These are phyloP conservation scores for Cottus gobio DNA, from an alignment of 2,113 vertebrate species.

Conservation along the genomic window DNA sequence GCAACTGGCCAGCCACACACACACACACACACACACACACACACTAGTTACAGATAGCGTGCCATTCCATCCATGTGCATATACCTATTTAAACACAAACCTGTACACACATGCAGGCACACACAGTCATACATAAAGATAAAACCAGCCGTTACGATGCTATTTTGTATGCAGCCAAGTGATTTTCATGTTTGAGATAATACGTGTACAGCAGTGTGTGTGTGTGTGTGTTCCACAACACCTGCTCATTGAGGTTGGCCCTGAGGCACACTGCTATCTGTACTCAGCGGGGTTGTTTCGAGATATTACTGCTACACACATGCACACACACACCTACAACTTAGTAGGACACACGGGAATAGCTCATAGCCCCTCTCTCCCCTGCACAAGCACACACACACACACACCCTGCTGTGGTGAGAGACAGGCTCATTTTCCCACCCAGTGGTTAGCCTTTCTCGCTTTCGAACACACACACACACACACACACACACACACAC, in stretches of 20 bases:
- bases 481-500: neutral
- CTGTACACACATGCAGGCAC: neutral
- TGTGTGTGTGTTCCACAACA: slow-evolving; percentile 13
- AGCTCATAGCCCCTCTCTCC: too few relatives aligned
- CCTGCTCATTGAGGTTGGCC: slow-evolving; percentile 48
- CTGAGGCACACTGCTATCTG: slow-evolving; percentile 47
- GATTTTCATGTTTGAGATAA: neutral
- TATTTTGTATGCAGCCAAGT: slow-evolving; percentile 2
- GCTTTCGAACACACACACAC: neutral
- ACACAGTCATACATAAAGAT: neutral
- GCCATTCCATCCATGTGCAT: neutral
- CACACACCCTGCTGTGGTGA: slow-evolving; percentile 19
- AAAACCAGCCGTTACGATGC: neutral
- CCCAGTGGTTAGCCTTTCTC: slow-evolving; percentile 43
- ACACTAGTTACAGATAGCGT: too few relatives aligned
- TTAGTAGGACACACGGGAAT: neutral
- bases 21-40: neutral
- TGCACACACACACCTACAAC: slow-evolving; percentile 36
- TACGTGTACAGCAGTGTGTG: neutral
- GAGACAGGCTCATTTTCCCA: slow-evolving; percentile 56
- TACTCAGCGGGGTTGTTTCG: slow-evolving; percentile 22
- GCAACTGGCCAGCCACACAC: neutral
- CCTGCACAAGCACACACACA: too few relatives aligned
- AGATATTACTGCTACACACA: slow-evolving; percentile 39
- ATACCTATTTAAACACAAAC: neutral